phyloP scores from a whole-genome alignment of 1,140 invertebrate species.

The Calliphora vicina region DNA sequence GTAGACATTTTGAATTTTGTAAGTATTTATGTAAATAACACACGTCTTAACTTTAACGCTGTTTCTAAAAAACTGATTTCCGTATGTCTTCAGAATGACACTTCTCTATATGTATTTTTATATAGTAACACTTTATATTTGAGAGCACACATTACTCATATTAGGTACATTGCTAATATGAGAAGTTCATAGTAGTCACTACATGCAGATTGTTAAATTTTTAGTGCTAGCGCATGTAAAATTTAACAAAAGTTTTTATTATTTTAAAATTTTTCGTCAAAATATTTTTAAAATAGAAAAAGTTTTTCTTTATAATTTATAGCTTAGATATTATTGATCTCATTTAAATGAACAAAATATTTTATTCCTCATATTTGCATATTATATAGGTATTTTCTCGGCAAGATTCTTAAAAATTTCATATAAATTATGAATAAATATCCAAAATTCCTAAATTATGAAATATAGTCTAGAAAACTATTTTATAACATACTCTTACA shows the following conservation, averaged over 20 bases:
- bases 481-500: neutral
- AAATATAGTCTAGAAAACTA: neutral
- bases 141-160: neutral
- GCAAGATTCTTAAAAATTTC: neutral
- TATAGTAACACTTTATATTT: neutral
- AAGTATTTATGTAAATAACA: no score
- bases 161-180: neutral
- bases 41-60: no score
- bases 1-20: no score
- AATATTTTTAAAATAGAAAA: neutral
- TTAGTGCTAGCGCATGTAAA: neutral
- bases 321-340: neutral
- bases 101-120: no score
- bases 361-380: neutral
- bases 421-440: neutral
- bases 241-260: neutral
- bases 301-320: neutral
- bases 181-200: neutral
- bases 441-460: neutral
- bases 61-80: no score
- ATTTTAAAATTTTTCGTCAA: neutral
- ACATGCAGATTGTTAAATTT: neutral
- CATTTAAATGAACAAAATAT: neutral
- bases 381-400: neutral
- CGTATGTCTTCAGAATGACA: no score